Conservation (phyloP, 1,140 invertebrate genomes). For the Neodiprion lecontei region DNA sequence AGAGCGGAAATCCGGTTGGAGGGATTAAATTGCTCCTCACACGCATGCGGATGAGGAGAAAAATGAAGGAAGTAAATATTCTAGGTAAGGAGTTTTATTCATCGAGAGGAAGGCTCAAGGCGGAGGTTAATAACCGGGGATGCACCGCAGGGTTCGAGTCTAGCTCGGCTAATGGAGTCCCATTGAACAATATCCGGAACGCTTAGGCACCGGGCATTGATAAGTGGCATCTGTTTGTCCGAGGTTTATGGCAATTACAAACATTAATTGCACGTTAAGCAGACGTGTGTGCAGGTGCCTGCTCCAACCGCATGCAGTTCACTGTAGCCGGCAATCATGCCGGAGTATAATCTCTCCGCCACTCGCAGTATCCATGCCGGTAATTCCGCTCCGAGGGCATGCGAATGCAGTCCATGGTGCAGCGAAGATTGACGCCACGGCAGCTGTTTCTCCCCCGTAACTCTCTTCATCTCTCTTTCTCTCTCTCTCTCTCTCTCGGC, state of each 20-base stretch:
- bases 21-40: too few relatives aligned
- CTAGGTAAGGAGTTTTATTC: too few relatives aligned
- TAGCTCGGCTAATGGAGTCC: not conserved
- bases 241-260: constrained; percentile 57
- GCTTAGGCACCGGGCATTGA: constrained; percentile 40
- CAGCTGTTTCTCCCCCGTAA: constrained; percentile 25
- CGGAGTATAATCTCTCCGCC: constrained; percentile 55
- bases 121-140: too few relatives aligned
- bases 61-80: too few relatives aligned
- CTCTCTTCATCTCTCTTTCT: constrained; percentile 24
- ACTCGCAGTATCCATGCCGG: constrained; percentile 41
- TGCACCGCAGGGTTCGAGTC: too few relatives aligned
- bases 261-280: constrained; percentile 61
- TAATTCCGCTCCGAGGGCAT: constrained; percentile 41
- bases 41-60: too few relatives aligned
- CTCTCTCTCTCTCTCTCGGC: constrained; percentile 18
- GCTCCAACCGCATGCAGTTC: not conserved
- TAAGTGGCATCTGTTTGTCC: constrained; percentile 53
- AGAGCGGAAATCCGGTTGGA: too few relatives aligned
- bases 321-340: constrained; percentile 48
- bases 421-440: not conserved
- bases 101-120: too few relatives aligned
- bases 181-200: constrained; percentile 4
- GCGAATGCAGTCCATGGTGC: constrained; percentile 37
- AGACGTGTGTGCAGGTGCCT: constrained; percentile 37